These are phyloP conservation scores for Myiothlypis coronata DNA, from an alignment of 2,797 vertebrate species.

Conservation along the genomic window DNA sequence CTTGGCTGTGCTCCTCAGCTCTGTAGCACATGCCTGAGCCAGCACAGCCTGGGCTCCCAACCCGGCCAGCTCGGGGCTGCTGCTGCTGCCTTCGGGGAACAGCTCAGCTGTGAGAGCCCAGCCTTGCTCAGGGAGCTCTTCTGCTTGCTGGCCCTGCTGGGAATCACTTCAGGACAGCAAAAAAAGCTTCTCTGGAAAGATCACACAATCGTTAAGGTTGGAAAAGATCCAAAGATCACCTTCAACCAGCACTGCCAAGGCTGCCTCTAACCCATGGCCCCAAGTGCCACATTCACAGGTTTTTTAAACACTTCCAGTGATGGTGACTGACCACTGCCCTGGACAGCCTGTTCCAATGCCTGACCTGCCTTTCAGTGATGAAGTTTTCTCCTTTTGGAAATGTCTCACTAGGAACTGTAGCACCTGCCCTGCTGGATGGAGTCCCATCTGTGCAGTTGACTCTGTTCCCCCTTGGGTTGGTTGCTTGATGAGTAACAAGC, in stretches of 20 bases:
- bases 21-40: neutral
- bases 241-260: neutral
- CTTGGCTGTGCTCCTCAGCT: constrained; percentile 17
- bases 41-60: neutral
- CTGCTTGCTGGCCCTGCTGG: neutral
- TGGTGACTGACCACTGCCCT: neutral
- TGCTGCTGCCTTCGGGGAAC: neutral
- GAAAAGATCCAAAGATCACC: neutral
- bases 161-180: neutral
- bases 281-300: neutral
- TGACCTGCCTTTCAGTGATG: neutral
- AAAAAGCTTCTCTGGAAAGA: neutral
- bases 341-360: neutral
- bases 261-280: fast-evolving
- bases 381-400: neutral
- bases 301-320: neutral
- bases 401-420: neutral
- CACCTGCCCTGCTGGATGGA: neutral
- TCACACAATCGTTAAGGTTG: neutral
- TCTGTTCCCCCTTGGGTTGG: neutral
- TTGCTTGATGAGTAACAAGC: neutral
- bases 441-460: neutral
- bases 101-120: neutral
- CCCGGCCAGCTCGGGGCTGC: neutral
- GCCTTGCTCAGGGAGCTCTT: neutral